Conservation (phyloP, 2,888 invertebrate genomes). For the Pachliopta kotzebuea region DNA sequence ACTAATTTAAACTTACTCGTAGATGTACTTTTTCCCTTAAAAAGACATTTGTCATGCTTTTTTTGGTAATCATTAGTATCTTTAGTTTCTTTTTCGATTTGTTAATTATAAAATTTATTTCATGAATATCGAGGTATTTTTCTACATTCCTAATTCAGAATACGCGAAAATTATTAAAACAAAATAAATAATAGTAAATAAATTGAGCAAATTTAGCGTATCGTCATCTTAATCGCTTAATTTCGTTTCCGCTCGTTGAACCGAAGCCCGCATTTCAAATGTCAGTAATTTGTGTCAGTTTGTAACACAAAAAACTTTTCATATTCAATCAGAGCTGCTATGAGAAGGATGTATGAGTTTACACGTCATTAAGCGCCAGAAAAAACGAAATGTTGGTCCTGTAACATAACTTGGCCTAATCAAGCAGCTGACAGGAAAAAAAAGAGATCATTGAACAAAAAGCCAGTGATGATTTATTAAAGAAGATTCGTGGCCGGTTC, state of each 20-base stretch:
- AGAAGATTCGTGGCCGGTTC: conserved; percentile 11
- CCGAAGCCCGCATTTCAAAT: neutral
- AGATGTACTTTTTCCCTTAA: no score
- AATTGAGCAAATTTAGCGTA: no score
- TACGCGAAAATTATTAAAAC: no score
- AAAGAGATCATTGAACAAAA: conserved; percentile 11
- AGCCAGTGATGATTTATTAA: conserved; percentile 23
- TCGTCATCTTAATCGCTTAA: no score
- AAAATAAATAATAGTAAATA: no score
- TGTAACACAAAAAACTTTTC: conserved; percentile 9
- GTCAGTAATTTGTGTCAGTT: conserved; percentile 8
- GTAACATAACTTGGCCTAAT: conserved; percentile 26
- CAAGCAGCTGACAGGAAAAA: conserved; percentile 21
- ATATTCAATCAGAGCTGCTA: conserved; percentile 14
- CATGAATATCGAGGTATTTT: no score
- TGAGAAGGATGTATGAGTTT: conserved; percentile 19
- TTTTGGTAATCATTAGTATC: no score
- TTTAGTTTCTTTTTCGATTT: no score
- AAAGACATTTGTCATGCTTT: no score
- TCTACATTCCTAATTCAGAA: no score
- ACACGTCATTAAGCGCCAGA: conserved; percentile 21
- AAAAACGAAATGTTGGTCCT: conserved; percentile 22
- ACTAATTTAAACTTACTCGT: no score
- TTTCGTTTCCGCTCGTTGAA: neutral
- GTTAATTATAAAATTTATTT: no score